A percentile compares a stretch with the other conserved stretches of the same genome.
Evolutionary conservation across 2,113 vertebrate species (phyloP).

Genomic region (Brienomyrus longianalis): DNA sequence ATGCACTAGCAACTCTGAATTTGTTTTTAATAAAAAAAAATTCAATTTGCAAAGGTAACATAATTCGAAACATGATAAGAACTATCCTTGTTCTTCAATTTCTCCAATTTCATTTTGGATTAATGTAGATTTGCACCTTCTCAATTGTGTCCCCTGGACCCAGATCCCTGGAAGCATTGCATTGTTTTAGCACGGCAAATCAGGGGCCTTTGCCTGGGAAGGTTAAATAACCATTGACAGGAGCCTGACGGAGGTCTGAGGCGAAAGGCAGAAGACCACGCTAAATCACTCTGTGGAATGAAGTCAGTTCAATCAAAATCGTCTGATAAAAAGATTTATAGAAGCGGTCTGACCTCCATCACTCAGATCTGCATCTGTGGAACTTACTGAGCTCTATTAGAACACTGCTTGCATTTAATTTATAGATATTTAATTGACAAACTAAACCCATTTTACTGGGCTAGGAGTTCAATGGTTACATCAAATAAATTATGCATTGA

Average conservation of each 20-base stretch:
- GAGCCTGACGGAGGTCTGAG: not conserved
- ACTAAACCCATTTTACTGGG: not conserved
- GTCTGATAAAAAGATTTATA: not conserved
- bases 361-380: not conserved
- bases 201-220: not conserved
- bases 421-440: not conserved
- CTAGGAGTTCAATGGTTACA: not conserved
- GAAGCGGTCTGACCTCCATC: not conserved
- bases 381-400: not conserved
- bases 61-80: not conserved
- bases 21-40: not conserved
- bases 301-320: not conserved
- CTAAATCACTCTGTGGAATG: not conserved
- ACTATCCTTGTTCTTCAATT: not conserved
- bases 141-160: not conserved
- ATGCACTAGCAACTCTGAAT: not conserved
- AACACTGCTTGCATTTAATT: not conserved
- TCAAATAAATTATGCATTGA: not conserved
- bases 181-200: not conserved
- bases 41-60: not conserved
- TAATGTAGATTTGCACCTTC: not conserved
- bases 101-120: not conserved
- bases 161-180: not conserved
- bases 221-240: not conserved
- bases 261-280: not conserved